A percentile compares a stretch with the other conserved stretches of the same genome.
Evolutionary conservation across 2,888 invertebrate species (phyloP).

Genomic region (Melitaea athalia): DNA sequence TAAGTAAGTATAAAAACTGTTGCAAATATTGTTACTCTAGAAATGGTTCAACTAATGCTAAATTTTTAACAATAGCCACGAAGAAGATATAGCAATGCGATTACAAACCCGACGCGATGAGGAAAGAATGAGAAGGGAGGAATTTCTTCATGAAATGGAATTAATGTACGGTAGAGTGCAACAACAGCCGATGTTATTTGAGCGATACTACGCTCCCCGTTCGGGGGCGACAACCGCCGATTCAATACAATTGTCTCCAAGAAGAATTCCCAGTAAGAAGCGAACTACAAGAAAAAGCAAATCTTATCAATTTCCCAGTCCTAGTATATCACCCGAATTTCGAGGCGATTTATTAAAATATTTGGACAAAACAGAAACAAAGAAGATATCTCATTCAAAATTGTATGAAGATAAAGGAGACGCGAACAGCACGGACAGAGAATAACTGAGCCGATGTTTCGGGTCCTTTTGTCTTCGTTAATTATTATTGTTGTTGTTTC

Average conservation of each 20-base stretch:
- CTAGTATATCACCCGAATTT: slow-evolving; percentile 63
- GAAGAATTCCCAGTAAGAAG: slow-evolving; percentile 61
- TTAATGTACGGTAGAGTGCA: slow-evolving; percentile 87
- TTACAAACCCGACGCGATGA: slow-evolving; percentile 86
- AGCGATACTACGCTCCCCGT: slow-evolving; percentile 85
- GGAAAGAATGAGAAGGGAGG: slow-evolving; percentile 85
- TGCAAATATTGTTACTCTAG: neutral
- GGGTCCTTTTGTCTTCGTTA: too few relatives aligned
- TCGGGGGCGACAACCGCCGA: slow-evolving; percentile 58
- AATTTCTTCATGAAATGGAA: slow-evolving; percentile 87
- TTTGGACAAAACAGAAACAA: slow-evolving; percentile 66
- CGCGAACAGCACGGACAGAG: slow-evolving; percentile 54
- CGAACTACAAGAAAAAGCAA: slow-evolving; percentile 50
- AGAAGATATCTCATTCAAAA: slow-evolving; percentile 39
- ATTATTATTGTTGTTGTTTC: too few relatives aligned
- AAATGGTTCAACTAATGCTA: neutral
- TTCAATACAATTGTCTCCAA: slow-evolving; percentile 64
- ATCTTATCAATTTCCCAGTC: slow-evolving; percentile 56
- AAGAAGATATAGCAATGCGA: slow-evolving; percentile 86
- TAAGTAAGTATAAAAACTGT: slow-evolving; percentile 61
- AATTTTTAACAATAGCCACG: slow-evolving; percentile 65
- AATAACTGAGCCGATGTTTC: slow-evolving; percentile 29
- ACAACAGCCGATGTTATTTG: slow-evolving; percentile 87
- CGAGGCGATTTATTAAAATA: slow-evolving; percentile 60
- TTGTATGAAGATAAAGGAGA: slow-evolving; percentile 60